Conservation (phyloP, 2,888 invertebrate species). For the Acanthoscelides obtectus region DNA sequence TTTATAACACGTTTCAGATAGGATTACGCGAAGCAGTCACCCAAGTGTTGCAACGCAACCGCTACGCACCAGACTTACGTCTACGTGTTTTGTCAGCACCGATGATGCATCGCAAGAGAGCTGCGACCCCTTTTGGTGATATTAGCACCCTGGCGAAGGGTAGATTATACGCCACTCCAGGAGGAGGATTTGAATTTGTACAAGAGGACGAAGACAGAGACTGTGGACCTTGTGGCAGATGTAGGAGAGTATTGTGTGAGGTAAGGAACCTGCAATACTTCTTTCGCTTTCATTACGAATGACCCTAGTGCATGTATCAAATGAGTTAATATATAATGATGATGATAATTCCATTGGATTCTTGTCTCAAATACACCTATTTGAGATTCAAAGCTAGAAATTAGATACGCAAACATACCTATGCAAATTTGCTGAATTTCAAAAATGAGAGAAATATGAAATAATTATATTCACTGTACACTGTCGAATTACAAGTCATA, state of each 20-base stretch:
- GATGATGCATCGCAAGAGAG: slow-evolving; percentile 35
- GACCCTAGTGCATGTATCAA: too few relatives aligned
- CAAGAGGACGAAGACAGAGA: slow-evolving; percentile 45
- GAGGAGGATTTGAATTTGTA: slow-evolving; percentile 53
- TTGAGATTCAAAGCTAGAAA: too few relatives aligned
- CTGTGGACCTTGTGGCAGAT: slow-evolving; percentile 39
- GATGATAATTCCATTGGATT: too few relatives aligned
- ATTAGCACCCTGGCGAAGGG: slow-evolving; percentile 62
- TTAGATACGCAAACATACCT: too few relatives aligned
- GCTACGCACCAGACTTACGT: slow-evolving; percentile 50
- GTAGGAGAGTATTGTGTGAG: slow-evolving; percentile 20
- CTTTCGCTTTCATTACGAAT: too few relatives aligned
- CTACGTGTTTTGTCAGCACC: slow-evolving; percentile 32
- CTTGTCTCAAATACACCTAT: too few relatives aligned
- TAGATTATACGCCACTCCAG: slow-evolving; percentile 52
- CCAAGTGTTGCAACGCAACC: slow-evolving; percentile 58
- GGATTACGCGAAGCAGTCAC: slow-evolving; percentile 65
- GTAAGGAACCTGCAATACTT: too few relatives aligned
- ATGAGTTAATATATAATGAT: too few relatives aligned
- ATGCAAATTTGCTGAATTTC: too few relatives aligned
- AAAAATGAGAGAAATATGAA: too few relatives aligned
- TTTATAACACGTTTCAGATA: slow-evolving; percentile 12
- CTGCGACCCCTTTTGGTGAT: slow-evolving; percentile 57
- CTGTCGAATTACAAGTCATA: too few relatives aligned
- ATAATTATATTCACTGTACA: too few relatives aligned